Conservation (phyloP, 2,113 vertebrate genomes). For the Nerophis lumbriciformis region DNA sequence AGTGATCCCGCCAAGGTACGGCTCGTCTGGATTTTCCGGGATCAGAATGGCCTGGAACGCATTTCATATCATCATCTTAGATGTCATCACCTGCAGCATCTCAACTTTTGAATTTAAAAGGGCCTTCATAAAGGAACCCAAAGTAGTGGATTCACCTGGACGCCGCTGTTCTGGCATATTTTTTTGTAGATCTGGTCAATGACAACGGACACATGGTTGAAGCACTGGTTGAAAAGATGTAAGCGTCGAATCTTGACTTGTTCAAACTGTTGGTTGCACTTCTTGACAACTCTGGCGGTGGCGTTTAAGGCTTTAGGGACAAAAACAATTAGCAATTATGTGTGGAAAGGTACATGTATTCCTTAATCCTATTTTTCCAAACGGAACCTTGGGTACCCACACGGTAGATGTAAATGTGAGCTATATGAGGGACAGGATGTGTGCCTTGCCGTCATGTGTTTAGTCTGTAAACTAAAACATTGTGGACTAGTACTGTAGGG, state of each 20-base stretch:
- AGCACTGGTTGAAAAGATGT: slow-evolving; percentile 80
- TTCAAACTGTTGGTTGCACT: slow-evolving; percentile 80
- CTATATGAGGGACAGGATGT: no score
- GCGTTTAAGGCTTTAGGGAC: slow-evolving; percentile 78
- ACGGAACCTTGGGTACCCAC: no score
- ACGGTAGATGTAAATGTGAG: no score
- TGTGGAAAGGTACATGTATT: background rate
- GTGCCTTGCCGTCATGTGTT: no score
- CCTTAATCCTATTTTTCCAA: no score
- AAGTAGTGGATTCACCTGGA: slow-evolving; percentile 74
- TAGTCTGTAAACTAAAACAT: no score
- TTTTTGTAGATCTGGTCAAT: slow-evolving; percentile 92
- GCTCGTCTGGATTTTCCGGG: slow-evolving; percentile 89
- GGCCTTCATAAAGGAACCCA: background rate
- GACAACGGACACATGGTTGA: slow-evolving; percentile 81
- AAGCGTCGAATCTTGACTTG: slow-evolving; percentile 81
- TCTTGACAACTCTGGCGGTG: slow-evolving; percentile 76
- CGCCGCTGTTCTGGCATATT: slow-evolving; percentile 85
- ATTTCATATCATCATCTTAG: background rate
- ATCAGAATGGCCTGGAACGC: slow-evolving; percentile 83
- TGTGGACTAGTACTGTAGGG: no score
- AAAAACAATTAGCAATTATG: background rate
- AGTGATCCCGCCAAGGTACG: slow-evolving; percentile 86
- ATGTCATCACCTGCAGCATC: background rate
- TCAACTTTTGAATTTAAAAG: background rate